phyloP scores from a whole-genome alignment of 2,888 invertebrate genomes.

The Antitype chi region DNA sequence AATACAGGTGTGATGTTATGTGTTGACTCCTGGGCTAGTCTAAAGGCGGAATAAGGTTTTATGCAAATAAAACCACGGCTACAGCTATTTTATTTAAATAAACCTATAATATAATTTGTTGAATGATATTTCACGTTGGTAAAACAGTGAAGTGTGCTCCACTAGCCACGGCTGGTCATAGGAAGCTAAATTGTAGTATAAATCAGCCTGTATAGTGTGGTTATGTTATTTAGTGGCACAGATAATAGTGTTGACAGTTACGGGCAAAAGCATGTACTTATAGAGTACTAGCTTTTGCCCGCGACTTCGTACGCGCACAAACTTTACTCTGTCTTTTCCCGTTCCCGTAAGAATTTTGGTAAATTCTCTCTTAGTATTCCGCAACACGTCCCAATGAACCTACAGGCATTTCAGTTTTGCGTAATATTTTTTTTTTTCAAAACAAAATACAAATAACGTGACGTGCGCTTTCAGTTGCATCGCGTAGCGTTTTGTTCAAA shows the following conservation, averaged over 20 bases:
- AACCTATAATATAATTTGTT: slow-evolving; percentile 18
- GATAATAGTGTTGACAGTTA: slow-evolving; percentile 29
- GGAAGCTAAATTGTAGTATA: slow-evolving; percentile 39
- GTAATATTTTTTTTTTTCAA: too few species aligned
- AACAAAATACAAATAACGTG: too few species aligned
- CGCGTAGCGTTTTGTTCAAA: too few species aligned
- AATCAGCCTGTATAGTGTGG: slow-evolving; percentile 29
- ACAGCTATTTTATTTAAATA: slow-evolving; percentile 7
- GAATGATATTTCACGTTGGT: slow-evolving; percentile 29
- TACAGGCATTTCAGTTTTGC: too few species aligned
- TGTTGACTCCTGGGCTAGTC: not conserved
- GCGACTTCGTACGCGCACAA: too few species aligned
- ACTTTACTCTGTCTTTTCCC: too few species aligned
- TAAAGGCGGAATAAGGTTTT: not conserved
- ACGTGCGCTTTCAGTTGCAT: too few species aligned
- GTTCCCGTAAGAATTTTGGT: too few species aligned
- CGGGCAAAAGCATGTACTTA: not conserved
- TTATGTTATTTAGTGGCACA: slow-evolving; percentile 38
- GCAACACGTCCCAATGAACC: too few species aligned
- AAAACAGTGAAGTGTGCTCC: slow-evolving; percentile 41
- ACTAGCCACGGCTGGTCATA: slow-evolving; percentile 6
- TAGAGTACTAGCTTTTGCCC: not conserved
- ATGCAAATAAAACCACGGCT: not conserved
- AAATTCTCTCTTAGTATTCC: too few species aligned
- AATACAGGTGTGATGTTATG: not conserved